phyloP scores from a whole-genome alignment of 2,797 vertebrate genomes.

The Ptychadena robeensis region DNA sequence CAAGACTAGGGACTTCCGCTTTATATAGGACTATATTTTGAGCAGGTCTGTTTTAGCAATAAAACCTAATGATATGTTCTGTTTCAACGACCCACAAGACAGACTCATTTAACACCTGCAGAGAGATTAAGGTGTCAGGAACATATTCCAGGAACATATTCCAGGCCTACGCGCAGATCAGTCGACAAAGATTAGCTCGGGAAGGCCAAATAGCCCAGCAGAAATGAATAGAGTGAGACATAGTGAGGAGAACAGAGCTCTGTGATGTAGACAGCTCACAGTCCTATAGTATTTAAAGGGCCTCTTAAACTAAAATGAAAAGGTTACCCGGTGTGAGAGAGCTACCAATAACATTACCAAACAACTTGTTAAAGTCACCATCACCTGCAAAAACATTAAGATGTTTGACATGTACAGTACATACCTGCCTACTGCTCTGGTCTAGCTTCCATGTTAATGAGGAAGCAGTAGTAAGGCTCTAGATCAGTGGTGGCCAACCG shows the following conservation, averaged over 20 bases:
- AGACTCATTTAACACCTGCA: constrained; percentile 17
- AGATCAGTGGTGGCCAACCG: too few species aligned
- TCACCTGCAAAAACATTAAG: too few species aligned
- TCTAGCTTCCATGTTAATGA: too few species aligned
- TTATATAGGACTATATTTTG: background rate
- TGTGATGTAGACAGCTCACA: background rate
- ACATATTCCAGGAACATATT: constrained; percentile 30
- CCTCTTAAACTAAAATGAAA: background rate
- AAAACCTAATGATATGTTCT: background rate
- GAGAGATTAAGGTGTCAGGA: constrained; percentile 12
- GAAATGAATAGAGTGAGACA: constrained; percentile 19
- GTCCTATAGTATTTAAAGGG: background rate
- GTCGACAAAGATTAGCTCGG: background rate
- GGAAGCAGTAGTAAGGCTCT: too few species aligned
- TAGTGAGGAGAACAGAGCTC: background rate
- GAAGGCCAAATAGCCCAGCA: constrained; percentile 3
- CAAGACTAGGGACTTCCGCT: too few species aligned
- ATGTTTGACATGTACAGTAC: too few species aligned
- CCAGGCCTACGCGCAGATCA: background rate
- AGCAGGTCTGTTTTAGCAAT: background rate
- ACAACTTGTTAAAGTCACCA: too few species aligned
- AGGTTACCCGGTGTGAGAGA: too few species aligned
- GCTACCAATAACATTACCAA: too few species aligned
- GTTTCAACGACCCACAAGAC: background rate
- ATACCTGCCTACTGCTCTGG: too few species aligned